These are phyloP conservation scores for Julus scandinavius DNA, from an alignment of 2,888 invertebrate species.

Conservation along the genomic window DNA sequence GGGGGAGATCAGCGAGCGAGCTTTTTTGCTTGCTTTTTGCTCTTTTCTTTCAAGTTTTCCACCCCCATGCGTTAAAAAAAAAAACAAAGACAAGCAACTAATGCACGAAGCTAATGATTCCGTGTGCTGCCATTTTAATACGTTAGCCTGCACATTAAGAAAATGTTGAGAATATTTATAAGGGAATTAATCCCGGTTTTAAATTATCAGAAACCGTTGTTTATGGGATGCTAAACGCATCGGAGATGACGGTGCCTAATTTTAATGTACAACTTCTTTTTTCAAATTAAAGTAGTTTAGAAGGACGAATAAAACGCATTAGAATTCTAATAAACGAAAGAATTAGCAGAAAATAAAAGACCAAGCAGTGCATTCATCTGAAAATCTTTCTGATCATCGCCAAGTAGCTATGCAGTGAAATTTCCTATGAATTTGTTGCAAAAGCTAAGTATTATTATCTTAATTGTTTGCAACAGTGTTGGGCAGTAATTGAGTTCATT, in stretches of 20 bases:
- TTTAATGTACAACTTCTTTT: not conserved
- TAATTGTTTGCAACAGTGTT: too few relatives aligned
- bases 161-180: constrained; percentile 37
- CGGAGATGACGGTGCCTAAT: not conserved
- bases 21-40: constrained; percentile 23
- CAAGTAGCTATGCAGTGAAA: too few relatives aligned
- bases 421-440: too few relatives aligned
- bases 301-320: not conserved
- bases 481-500: too few relatives aligned
- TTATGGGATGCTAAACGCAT: constrained; percentile 27
- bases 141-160: constrained; percentile 36
- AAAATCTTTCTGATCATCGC: not conserved
- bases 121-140: constrained; percentile 17
- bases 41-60: constrained; percentile 10
- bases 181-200: constrained; percentile 29
- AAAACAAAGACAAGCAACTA: not conserved
- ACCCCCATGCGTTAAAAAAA: not conserved
- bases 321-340: not conserved
- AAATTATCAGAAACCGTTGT: constrained; percentile 25
- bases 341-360: not conserved
- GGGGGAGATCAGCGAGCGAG: constrained; percentile 46
- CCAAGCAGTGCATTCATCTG: not conserved
- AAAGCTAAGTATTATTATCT: too few relatives aligned
- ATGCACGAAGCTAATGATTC: constrained; percentile 21
- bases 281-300: constrained; percentile 30